phyloP scores from a whole-genome alignment of 1,140 invertebrate genomes.

The Zaprionus capensis region DNA sequence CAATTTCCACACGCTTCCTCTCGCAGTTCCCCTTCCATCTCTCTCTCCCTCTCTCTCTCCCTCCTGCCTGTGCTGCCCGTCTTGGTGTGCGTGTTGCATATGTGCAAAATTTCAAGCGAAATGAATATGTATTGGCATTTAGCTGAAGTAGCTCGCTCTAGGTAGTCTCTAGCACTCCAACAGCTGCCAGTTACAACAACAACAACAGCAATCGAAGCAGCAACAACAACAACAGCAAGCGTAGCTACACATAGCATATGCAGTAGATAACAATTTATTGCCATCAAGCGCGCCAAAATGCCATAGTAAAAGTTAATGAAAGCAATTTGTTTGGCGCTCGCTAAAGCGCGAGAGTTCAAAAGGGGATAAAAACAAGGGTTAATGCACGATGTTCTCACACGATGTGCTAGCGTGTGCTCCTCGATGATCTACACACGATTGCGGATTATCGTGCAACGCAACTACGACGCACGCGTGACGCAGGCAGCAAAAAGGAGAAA shows the following conservation, averaged over 20 bases:
- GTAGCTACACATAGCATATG: constrained; percentile 33
- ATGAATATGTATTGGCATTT: constrained; percentile 82
- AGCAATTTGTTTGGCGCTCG: constrained; percentile 72
- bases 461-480: neutral
- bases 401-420: neutral
- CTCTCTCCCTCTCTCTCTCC: neutral
- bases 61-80: constrained; percentile 1
- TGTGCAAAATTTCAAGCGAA: constrained; percentile 79
- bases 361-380: constrained; percentile 4
- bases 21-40: neutral
- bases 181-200: constrained; percentile 43
- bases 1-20: constrained; percentile 60
- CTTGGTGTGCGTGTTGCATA: constrained; percentile 60
- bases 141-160: constrained; percentile 72
- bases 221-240: constrained; percentile 30
- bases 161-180: constrained; percentile 28
- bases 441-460: neutral
- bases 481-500: neutral
- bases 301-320: constrained; percentile 82
- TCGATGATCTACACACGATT: neutral
- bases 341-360: constrained; percentile 33
- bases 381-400: neutral
- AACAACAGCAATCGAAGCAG: constrained; percentile 20
- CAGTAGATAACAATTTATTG: constrained; percentile 78
- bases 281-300: constrained; percentile 73